Base-by-base conservation (phyloP, 2,797 vertebrate species). In the Anableps anableps region DNA sequence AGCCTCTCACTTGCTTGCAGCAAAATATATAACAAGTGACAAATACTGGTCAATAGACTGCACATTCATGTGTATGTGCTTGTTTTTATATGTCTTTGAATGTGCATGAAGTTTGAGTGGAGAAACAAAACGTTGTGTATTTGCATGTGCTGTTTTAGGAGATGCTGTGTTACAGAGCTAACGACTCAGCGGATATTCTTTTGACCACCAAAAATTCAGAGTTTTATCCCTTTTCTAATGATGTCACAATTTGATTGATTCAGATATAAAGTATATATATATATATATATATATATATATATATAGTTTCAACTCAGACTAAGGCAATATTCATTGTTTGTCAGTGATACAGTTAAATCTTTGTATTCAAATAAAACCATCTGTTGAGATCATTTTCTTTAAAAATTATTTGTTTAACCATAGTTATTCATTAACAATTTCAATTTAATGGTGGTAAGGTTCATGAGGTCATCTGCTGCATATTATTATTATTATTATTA, bases 11-110 rank as follows among this genome's bases (percentile, higher is more conserved):
- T 91, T 72, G 93, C 95, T 95, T 81, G 83, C 86, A 93, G 95
- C 95, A 86, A 95, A 92, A 93, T 91, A 92, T 93, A 95, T 93
- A 91, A 90, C 93, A 94, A 95, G 95, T 96, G 96, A 95, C 95
- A 96, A 95, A 96, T 85, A 92, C 90, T 89, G 91, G 91, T 94
- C 94, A 94, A 93, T 93, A 93, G 89, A 91, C 91, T 87, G 88
- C 74, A 81, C 88, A 86, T 79, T 85, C 71, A 19, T 80, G 89
- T 87, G 82, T 78, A 76, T 75, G 58, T 86, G 83, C 79, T 48
- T 84, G 74, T 80, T 29, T 81, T 38, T 68, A 2, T 83, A 74
- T 80, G 72, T 73, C n/a, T 77, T 38, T 41, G 19, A 23, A 38
- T 41, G 55, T 79, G 75, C 79, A 66, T 45, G 43, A 47, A 73